These are phyloP conservation scores for Podocnemis expansa DNA, from an alignment of 2,113 vertebrate genomes.

Conservation along the genomic window DNA sequence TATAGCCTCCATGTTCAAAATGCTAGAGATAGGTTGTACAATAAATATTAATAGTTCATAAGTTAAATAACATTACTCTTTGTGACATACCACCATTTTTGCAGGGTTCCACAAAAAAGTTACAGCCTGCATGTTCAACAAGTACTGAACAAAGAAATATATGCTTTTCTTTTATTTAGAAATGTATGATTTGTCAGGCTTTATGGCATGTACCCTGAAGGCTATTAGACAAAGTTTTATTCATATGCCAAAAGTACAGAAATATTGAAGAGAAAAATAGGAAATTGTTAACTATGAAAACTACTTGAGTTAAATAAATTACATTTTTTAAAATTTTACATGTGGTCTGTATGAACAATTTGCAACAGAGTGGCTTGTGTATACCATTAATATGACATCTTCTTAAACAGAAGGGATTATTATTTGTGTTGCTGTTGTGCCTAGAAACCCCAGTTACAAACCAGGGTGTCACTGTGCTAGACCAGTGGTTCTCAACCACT, in stretches of 20 bases:
- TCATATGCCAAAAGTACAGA: slow-evolving; percentile 28
- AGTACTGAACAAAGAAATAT: slow-evolving; percentile 34
- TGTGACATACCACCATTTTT: slow-evolving; percentile 38
- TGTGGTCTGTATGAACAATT: neutral
- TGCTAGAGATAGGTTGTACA: slow-evolving; percentile 17
- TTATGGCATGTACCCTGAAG: slow-evolving; percentile 46
- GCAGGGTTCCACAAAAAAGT: slow-evolving; percentile 12
- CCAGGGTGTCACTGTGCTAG: neutral
- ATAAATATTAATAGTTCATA: slow-evolving; percentile 66
- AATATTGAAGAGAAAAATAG: slow-evolving; percentile 45
- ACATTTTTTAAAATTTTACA: neutral
- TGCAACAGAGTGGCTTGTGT: neutral
- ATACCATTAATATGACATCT: neutral
- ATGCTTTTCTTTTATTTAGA: slow-evolving; percentile 43
- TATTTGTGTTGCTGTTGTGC: neutral
- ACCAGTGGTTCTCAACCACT: no score
- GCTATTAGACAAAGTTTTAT: neutral
- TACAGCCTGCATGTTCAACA: slow-evolving; percentile 6
- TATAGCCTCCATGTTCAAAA: slow-evolving; percentile 35
- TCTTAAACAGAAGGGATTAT: neutral
- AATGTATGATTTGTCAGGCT: slow-evolving; percentile 1
- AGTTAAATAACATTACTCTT: slow-evolving; percentile 61
- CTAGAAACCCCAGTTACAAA: neutral
- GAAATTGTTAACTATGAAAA: slow-evolving; percentile 11
- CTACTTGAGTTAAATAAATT: neutral